These are phyloP conservation scores for Platysteira castanea DNA, from an alignment of 2,113 vertebrate genomes.

Conservation along the genomic window DNA sequence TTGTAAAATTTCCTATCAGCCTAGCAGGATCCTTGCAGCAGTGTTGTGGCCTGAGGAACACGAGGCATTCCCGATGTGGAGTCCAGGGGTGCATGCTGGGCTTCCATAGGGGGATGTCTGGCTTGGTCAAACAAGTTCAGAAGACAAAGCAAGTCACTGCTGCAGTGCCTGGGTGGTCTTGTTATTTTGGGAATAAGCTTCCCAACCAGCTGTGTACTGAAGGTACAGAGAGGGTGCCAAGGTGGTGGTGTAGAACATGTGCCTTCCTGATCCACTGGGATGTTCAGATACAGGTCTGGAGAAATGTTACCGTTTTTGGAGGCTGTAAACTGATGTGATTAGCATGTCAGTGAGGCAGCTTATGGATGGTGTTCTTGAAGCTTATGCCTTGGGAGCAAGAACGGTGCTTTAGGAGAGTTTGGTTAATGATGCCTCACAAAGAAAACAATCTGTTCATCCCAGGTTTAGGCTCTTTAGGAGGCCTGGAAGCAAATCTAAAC, in stretches of 20 bases:
- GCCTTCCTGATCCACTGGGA: not conserved
- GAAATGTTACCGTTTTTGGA: not conserved
- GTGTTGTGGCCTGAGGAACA: not conserved
- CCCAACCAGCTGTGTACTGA: not conserved
- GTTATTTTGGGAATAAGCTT: not conserved
- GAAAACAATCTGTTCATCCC: not conserved
- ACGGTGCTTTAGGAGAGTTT: not conserved
- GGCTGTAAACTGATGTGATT: not conserved
- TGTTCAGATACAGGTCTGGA: not conserved
- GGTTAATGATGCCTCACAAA: not conserved
- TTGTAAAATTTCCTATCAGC: not conserved
- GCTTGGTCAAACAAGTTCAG: not conserved
- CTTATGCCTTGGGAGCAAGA: not conserved
- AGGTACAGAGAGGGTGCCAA: not conserved
- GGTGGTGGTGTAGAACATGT: not conserved
- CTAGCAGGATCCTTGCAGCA: not conserved
- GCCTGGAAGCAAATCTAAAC: not conserved
- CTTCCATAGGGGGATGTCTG: fast-evolving
- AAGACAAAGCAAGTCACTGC: not conserved
- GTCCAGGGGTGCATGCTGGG: not conserved
- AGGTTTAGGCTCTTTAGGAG: not conserved
- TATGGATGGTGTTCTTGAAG: not conserved
- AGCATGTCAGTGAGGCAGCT: not conserved
- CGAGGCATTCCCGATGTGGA: not conserved
- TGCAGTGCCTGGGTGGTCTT: not conserved